Percentiles rank a stretch among this genome's conserved stretches.
Conservation (phyloP, 1,140 invertebrate genomes). For the Philotrypesis tridentata region DNA sequence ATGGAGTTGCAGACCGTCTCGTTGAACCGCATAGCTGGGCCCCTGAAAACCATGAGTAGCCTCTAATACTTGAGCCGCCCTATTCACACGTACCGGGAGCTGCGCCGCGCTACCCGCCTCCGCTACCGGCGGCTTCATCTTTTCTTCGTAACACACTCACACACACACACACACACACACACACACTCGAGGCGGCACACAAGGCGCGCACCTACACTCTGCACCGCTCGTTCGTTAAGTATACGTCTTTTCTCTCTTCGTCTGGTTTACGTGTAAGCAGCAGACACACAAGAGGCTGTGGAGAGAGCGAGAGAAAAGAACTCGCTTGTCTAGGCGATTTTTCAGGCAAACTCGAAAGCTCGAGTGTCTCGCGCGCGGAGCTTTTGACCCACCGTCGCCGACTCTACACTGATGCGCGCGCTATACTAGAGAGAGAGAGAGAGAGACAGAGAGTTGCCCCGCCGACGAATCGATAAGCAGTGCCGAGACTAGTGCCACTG, state of each 20-base stretch:
- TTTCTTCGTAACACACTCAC: neutral
- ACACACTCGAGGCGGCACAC: too few species aligned
- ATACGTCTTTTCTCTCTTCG: neutral
- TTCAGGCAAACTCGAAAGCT: neutral
- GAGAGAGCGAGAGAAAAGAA: neutral
- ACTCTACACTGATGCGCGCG: too few species aligned
- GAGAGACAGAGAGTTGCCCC: neutral
- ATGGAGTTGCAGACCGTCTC: slow-evolving; percentile 60
- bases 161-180: too few species aligned
- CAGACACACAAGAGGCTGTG: too few species aligned
- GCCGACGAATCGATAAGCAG: neutral
- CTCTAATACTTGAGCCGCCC: neutral
- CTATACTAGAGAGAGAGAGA: neutral
- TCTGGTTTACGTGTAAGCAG: too few species aligned
- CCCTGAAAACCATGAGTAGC: slow-evolving; percentile 60
- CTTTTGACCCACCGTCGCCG: neutral
- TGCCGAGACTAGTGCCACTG: neutral
- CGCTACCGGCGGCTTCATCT: neutral
- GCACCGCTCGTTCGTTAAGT: neutral
- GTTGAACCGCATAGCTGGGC: slow-evolving; percentile 69
- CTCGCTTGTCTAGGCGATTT: neutral
- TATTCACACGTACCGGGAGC: neutral
- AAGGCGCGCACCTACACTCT: too few species aligned
- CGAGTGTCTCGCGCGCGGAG: neutral
- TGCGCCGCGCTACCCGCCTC: neutral